Evolutionary conservation across 2,888 invertebrate genomes (phyloP), one percentile per base, ranked within the genome.

Genomic region (Boloria selene): DNA sequence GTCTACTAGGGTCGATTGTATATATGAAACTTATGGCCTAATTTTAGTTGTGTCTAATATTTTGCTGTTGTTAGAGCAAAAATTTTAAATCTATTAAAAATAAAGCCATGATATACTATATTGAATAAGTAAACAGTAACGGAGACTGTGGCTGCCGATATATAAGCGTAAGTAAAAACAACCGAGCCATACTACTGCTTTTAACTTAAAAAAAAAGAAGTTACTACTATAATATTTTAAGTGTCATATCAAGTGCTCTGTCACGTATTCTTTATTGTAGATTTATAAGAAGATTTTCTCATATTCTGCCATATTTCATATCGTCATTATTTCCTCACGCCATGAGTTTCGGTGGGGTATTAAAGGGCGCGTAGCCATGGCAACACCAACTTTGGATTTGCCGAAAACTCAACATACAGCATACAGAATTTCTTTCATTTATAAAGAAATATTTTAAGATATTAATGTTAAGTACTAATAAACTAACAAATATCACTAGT

Each of bases 261-360:
- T 47, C 10, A 17, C 31, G 18, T 60, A 49, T 44, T 55, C 51
- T 52, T n/a, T 31, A 45, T 31, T 58, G 59, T 60, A 60, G 61
- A 65, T 71, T 72, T 70, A 70, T 67, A 67, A 67, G 68, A 65
- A 22, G 64, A 66, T 38, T 10, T 38, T 72, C 69, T 65, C 70
- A 68, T 71, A 71, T 72, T 69, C 80, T 79, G 80, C 79, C 82
- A 83, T 86, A 84, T 87, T 85, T 87, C 83, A 78, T 79, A 76
- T 75, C 79, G 82, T 88, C 88, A 88, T 90, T 90, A 89, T 87
- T 86, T 85, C 76, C 80, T 82, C 81, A 66, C 79, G 81, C 83
- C 80, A 80, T 83, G 85, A 84, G 79, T 79, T 69, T 69, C 68
- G 70, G 75, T 77, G 79, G 85, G 81, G 82, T 77, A 79, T 77